Conservation (phyloP, 2,797 vertebrate species). For the Holocentrus rufus region DNA sequence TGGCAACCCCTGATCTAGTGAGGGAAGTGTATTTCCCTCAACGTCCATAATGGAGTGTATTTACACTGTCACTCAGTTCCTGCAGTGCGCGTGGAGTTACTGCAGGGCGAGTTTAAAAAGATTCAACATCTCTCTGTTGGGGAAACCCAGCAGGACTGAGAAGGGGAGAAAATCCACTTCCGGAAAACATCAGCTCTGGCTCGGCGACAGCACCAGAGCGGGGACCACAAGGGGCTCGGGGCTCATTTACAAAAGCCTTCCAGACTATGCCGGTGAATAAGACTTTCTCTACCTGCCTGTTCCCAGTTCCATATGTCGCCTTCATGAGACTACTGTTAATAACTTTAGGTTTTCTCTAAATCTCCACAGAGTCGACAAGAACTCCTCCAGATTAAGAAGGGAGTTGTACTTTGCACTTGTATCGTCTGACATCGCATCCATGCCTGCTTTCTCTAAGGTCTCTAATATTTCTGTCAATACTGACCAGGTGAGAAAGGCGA, state of each 20-base stretch:
- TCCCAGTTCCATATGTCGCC: slow-evolving; percentile 29
- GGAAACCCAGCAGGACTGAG: slow-evolving; percentile 50
- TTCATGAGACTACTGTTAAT: slow-evolving; percentile 44
- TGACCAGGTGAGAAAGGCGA: slow-evolving; percentile 39
- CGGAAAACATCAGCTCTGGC: slow-evolving; percentile 18
- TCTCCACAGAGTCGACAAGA: slow-evolving; percentile 33
- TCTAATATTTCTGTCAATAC: slow-evolving; percentile 60
- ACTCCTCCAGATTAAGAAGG: slow-evolving; percentile 22
- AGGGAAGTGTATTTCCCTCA: slow-evolving; percentile 19
- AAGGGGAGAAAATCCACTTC: slow-evolving; percentile 40
- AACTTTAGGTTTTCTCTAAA: slow-evolving; percentile 44
- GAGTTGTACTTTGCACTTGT: slow-evolving; percentile 14
- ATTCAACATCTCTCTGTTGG: slow-evolving; percentile 42
- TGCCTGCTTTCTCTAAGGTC: slow-evolving; percentile 21
- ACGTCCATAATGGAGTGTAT: slow-evolving; percentile 35
- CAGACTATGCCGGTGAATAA: slow-evolving; percentile 28
- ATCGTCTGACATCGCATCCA: slow-evolving; percentile 26
- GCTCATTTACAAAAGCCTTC: slow-evolving; percentile 36
- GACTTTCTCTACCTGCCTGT: slow-evolving; percentile 19
- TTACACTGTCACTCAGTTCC: slow-evolving; percentile 44
- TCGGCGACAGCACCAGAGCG: slow-evolving; percentile 9
- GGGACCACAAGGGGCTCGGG: slow-evolving; percentile 19
- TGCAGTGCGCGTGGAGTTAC: slow-evolving; percentile 40
- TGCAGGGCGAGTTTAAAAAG: slow-evolving; percentile 47
- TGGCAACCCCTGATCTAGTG: slow-evolving; percentile 14